These are phyloP conservation scores for Parus major DNA, from an alignment of 2,113 vertebrate genomes.

Conservation along the genomic window DNA sequence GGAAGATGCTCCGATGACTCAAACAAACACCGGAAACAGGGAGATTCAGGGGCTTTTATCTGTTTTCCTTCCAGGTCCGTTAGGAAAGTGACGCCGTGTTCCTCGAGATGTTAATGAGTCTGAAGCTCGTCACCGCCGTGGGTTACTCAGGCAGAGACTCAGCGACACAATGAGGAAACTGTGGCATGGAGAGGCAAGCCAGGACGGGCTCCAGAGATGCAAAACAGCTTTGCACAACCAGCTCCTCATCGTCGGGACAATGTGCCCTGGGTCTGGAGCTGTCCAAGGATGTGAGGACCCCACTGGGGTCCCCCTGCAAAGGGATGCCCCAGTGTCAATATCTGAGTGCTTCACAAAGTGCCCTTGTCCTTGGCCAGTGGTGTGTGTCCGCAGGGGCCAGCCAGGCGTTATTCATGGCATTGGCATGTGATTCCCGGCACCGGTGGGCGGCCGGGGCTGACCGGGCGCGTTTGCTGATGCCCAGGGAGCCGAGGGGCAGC, in stretches of 20 bases:
- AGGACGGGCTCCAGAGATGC: accelerated
- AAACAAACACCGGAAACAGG: neutral
- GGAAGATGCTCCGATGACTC: neutral
- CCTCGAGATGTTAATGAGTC: neutral
- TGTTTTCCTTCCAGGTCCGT: neutral
- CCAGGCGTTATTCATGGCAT: neutral
- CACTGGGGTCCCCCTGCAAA: accelerated
- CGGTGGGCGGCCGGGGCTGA: neutral
- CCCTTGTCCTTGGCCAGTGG: neutral
- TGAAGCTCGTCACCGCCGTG: accelerated
- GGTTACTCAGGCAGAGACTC: neutral
- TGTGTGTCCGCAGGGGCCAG: neutral
- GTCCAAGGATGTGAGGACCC: neutral
- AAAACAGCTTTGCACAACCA: neutral
- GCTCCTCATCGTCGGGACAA: accelerated
- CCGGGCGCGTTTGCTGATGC: accelerated
- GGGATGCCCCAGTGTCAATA: neutral
- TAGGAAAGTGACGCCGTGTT: neutral
- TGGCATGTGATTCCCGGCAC: neutral
- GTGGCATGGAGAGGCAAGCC: neutral
- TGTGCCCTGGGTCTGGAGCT: neutral
- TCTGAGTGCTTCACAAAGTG: neutral
- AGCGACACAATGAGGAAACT: neutral
- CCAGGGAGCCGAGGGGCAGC: neutral
- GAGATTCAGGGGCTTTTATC: neutral